These are phyloP conservation scores for Anseranas semipalmata DNA, from an alignment of 2,113 vertebrate species.

Conservation along the genomic window DNA sequence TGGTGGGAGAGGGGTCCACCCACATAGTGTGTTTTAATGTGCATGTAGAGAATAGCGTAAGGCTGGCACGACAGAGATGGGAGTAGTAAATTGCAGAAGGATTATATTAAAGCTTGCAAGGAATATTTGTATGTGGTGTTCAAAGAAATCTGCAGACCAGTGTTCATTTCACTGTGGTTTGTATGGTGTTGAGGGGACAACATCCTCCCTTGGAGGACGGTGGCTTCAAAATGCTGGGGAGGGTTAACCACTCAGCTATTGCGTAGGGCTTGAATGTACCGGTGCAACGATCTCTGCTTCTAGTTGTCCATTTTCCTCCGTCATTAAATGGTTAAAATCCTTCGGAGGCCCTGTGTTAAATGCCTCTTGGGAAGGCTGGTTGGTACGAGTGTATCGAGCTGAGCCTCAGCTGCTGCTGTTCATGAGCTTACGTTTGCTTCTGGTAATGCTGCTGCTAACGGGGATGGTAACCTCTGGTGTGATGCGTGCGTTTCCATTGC, in stretches of 20 bases:
- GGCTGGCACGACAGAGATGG: background rate
- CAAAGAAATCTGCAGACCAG: background rate
- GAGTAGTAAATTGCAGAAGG: background rate
- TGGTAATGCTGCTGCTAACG: background rate
- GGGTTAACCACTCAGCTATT: background rate
- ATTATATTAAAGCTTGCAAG: background rate
- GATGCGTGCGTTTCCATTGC: too few relatives aligned
- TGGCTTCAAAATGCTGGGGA: fast-evolving
- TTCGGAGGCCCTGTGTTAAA: fast-evolving
- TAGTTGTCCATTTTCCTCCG: background rate
- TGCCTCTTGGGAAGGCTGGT: background rate
- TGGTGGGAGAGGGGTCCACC: too few relatives aligned
- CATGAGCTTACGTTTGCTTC: background rate
- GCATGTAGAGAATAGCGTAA: fast-evolving
- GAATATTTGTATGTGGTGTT: background rate
- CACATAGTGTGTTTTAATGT: fast-evolving
- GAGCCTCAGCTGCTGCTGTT: background rate
- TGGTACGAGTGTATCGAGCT: background rate
- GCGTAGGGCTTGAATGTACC: background rate
- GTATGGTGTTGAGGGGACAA: too few relatives aligned
- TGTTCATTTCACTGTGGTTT: background rate
- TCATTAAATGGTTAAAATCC: fast-evolving
- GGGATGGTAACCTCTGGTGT: background rate
- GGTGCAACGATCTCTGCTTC: background rate
- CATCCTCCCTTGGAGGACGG: too few relatives aligned